These are phyloP conservation scores for Ochotona princeps DNA, from an alignment of 2,113 vertebrate species.

Conservation along the genomic window DNA sequence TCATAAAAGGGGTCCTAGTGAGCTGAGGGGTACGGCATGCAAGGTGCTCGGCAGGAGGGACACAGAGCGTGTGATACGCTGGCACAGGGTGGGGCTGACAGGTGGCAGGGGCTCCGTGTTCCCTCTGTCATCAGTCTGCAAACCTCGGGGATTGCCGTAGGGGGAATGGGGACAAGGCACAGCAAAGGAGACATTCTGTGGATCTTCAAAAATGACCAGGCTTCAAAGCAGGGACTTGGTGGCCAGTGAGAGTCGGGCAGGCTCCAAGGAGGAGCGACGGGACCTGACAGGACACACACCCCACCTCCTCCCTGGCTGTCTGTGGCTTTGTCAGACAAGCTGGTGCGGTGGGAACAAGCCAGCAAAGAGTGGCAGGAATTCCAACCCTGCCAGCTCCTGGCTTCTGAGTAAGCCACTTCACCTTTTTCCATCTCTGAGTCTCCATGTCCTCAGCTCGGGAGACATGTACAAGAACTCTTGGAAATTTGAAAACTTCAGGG, in stretches of 20 bases:
- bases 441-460: not conserved
- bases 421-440: not conserved
- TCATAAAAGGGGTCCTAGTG: not conserved
- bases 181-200: not conserved
- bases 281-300: accelerated
- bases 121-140: not conserved
- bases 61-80: not conserved
- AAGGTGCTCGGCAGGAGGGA: not conserved
- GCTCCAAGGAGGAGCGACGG: not conserved
- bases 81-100: no score
- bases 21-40: accelerated
- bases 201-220: not conserved
- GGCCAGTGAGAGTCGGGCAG: not conserved
- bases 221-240: not conserved
- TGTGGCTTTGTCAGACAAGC: not conserved
- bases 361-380: not conserved
- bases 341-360: not conserved
- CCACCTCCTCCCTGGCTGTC: not conserved
- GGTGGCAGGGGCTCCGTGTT: no score
- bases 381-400: not conserved
- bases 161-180: not conserved
- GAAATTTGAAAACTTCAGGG: not conserved
- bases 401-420: not conserved
- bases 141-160: not conserved
- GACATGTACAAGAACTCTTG: not conserved